These are phyloP conservation scores for Pteromalus puparum DNA, from an alignment of 1,140 invertebrate genomes.

Conservation along the genomic window DNA sequence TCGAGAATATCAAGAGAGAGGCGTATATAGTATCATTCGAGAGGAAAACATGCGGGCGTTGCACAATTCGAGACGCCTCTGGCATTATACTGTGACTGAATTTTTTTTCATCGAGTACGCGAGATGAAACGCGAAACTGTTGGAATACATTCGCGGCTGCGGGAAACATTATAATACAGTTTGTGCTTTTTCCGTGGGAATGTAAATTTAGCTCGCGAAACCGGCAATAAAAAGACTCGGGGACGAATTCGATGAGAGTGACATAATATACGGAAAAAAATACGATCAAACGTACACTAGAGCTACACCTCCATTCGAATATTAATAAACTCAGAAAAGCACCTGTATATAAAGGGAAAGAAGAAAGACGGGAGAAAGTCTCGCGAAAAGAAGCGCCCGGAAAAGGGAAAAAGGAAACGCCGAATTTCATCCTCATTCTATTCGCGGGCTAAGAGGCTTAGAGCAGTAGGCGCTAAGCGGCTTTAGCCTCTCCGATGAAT, in stretches of 20 bases:
- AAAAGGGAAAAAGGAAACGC: constrained; percentile 51
- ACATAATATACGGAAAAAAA: too few relatives aligned
- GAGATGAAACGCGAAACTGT: too few relatives aligned
- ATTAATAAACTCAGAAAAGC: background rate
- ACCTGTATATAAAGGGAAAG: background rate
- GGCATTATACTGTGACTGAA: background rate
- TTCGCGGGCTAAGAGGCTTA: constrained; percentile 63
- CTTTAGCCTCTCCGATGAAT: constrained; percentile 49
- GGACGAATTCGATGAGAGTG: too few relatives aligned
- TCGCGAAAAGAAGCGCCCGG: background rate
- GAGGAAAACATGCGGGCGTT: background rate
- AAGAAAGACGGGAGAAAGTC: background rate
- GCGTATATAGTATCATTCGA: background rate
- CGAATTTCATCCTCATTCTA: constrained; percentile 55
- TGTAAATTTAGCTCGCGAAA: too few relatives aligned
- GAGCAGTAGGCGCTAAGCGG: constrained; percentile 63
- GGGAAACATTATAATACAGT: too few relatives aligned
- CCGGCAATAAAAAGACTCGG: too few relatives aligned
- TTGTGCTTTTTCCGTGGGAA: too few relatives aligned
- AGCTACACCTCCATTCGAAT: background rate
- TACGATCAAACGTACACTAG: too few relatives aligned
- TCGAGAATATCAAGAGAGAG: background rate
- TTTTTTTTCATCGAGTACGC: background rate
- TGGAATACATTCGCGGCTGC: too few relatives aligned
- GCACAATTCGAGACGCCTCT: background rate